Conservation (phyloP, 2,113 vertebrate genomes). For the Sebastes schlegelii region DNA sequence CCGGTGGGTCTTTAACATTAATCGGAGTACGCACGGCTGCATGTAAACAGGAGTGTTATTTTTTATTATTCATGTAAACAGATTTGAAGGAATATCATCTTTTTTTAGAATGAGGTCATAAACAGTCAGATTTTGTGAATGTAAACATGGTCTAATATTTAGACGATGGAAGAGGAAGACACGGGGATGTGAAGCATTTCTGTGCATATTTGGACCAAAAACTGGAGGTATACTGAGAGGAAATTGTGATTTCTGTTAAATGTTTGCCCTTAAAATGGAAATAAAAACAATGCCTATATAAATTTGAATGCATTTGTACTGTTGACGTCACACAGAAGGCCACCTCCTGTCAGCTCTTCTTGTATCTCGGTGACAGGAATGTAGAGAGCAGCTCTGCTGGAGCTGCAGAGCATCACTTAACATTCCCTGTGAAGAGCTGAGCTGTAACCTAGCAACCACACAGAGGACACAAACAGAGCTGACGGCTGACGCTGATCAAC, state of each 20-base stretch:
- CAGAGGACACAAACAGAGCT: slow-evolving; percentile 63
- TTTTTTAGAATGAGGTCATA: no score
- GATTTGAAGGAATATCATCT: no score
- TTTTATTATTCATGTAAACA: no score
- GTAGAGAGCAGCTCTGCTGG: slow-evolving; percentile 13
- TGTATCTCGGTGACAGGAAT: slow-evolving; percentile 41
- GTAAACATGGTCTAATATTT: neutral
- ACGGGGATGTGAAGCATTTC: neutral
- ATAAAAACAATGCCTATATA: neutral
- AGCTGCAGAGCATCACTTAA: slow-evolving; percentile 72
- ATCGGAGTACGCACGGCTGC: no score
- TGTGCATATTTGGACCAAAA: neutral
- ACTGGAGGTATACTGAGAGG: neutral
- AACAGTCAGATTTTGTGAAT: no score
- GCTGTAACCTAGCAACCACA: slow-evolving; percentile 65
- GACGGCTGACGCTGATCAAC: slow-evolving; percentile 1
- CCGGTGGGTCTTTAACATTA: no score
- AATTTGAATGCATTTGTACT: neutral
- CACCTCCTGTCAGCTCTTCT: slow-evolving; percentile 1
- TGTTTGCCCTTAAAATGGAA: neutral
- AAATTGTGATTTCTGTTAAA: neutral
- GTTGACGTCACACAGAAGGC: neutral
- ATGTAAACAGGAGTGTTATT: no score
- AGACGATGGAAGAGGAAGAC: neutral
- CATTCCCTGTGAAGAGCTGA: slow-evolving; percentile 56